Evolutionary conservation across 2,113 vertebrate genomes (phyloP).

Genomic region (Rhea pennata): DNA sequence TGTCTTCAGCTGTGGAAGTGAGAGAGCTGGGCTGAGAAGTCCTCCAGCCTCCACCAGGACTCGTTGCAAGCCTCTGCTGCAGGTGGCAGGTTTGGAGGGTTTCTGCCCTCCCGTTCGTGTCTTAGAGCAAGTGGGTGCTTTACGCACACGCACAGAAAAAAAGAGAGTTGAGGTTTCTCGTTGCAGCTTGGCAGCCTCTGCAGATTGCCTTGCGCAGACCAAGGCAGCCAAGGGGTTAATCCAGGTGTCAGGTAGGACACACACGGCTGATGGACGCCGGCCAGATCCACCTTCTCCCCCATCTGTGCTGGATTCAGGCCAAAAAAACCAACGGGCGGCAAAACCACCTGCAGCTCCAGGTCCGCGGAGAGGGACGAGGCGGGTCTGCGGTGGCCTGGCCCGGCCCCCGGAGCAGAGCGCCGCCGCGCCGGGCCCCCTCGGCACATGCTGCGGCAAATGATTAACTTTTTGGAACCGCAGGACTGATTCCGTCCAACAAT

Average conservation of each 20-base stretch:
- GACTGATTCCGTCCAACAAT: not conserved
- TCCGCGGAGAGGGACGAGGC: not conserved
- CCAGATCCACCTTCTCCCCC: slow-evolving; percentile 47
- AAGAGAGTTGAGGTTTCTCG: not conserved
- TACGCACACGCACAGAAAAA: not conserved
- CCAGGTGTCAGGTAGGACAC: slow-evolving; percentile 27
- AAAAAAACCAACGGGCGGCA: not conserved
- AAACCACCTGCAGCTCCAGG: slow-evolving; percentile 38
- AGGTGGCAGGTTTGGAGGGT: not conserved
- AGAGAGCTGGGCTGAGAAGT: not conserved
- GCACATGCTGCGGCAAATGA: accelerated
- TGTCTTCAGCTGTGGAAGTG: not conserved
- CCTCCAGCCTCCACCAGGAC: not conserved
- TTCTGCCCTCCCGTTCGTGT: not conserved
- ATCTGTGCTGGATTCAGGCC: slow-evolving; percentile 52
- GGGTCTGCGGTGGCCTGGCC: not conserved
- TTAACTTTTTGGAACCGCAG: not conserved
- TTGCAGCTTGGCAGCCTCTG: not conserved
- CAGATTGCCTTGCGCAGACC: not conserved
- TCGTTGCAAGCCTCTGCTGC: not conserved
- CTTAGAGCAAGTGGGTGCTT: not conserved
- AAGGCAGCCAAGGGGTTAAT: slow-evolving; percentile 16
- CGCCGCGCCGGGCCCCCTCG: not conserved
- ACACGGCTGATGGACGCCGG: not conserved
- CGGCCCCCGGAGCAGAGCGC: not conserved